A percentile compares a stretch with the other conserved stretches of the same genome.
Evolutionary conservation across 2,113 vertebrate genomes (phyloP).

Genomic region (Rousettus leschenaultii): DNA sequence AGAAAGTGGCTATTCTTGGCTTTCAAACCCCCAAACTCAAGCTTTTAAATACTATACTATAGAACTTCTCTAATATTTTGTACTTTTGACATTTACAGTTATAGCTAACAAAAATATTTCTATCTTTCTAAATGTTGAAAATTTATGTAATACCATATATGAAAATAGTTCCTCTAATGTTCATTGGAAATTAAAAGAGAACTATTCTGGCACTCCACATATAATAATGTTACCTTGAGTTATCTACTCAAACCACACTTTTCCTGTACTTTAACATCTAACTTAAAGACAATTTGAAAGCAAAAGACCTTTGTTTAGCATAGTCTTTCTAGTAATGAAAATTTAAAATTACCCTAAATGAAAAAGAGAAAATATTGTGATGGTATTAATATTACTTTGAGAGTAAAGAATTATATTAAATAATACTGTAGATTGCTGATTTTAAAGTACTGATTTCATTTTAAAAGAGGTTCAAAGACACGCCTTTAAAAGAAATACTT

Average conservation of each 20-base stretch:
- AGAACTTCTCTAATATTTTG: background rate
- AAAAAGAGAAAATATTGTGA: background rate
- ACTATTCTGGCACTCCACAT: background rate
- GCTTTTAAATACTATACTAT: background rate
- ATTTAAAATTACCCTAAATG: background rate
- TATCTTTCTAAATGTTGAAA: background rate
- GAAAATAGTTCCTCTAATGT: background rate
- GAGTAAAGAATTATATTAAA: background rate
- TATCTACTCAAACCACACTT: background rate
- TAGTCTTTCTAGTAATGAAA: background rate
- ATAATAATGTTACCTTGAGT: background rate
- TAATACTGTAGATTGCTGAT: background rate
- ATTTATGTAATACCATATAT: background rate
- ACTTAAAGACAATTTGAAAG: background rate
- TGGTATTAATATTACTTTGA: background rate
- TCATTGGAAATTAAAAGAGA: background rate
- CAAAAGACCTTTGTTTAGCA: background rate
- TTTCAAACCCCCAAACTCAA: background rate
- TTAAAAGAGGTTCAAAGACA: background rate
- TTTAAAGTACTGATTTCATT: slow-evolving; percentile 19
- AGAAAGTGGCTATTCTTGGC: background rate
- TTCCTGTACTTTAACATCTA: background rate
- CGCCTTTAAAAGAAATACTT: background rate
- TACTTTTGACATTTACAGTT: background rate
- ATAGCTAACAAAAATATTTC: background rate